Percentiles rank a stretch among this genome's conserved stretches.
phyloP scores from a whole-genome alignment of 2,113 vertebrate species.

The Tapirus terrestris region DNA sequence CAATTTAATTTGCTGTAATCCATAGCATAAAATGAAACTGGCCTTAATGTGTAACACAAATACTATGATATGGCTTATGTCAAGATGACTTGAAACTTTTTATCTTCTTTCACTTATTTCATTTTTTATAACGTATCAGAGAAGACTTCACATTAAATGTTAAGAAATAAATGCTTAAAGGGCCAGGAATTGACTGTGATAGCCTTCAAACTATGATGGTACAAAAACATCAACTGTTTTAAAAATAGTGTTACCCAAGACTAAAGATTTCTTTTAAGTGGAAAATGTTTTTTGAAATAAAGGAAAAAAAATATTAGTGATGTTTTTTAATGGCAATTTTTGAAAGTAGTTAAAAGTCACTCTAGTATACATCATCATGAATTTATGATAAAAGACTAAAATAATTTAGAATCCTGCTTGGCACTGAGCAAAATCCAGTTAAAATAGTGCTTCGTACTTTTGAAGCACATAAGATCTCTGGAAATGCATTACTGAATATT shows the following conservation, averaged over 20 bases:
- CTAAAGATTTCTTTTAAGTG: slow-evolving; percentile 23
- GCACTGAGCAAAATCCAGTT: slow-evolving; percentile 29
- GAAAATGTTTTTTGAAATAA: background rate
- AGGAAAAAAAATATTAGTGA: background rate
- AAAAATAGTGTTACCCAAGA: slow-evolving; percentile 30
- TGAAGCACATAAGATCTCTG: background rate
- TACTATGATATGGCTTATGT: background rate
- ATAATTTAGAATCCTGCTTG: slow-evolving; percentile 18
- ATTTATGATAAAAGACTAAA: slow-evolving; percentile 34
- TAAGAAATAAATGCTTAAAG: background rate
- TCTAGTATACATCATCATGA: background rate
- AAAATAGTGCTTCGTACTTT: slow-evolving; percentile 5
- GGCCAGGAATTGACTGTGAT: background rate
- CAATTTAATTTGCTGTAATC: background rate
- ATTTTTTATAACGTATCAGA: background rate
- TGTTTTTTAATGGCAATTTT: slow-evolving; percentile 35
- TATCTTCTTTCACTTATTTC: background rate
- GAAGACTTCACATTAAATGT: background rate
- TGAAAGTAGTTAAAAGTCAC: slow-evolving; percentile 19
- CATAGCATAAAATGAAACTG: background rate
- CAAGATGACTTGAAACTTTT: background rate
- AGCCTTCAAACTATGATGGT: background rate
- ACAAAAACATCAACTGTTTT: background rate
- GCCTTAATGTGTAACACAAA: background rate
- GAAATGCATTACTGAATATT: slow-evolving; percentile 9